A percentile compares a stretch with the other conserved stretches of the same genome.
Conservation (phyloP, 2,888 invertebrate species). For the Polia nebulosa region DNA sequence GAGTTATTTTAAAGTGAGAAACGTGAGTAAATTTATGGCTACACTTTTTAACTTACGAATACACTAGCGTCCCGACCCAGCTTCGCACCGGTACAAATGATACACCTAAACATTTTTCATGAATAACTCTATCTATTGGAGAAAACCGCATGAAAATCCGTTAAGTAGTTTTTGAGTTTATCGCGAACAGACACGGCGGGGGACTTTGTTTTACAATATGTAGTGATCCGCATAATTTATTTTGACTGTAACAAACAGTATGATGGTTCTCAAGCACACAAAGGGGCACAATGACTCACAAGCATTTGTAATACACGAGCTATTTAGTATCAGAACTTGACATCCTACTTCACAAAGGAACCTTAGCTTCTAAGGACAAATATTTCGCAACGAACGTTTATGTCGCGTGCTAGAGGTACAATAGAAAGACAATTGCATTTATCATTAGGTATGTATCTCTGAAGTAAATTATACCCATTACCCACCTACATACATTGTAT, state of each 20-base stretch:
- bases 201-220: too few species aligned
- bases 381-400: conserved; percentile 46
- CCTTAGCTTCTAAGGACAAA: conserved; percentile 46
- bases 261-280: conserved; percentile 6
- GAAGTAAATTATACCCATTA: conserved; percentile 44
- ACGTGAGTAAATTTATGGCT: neutral
- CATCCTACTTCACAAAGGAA: conserved; percentile 48
- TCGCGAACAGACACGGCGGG: too few species aligned
- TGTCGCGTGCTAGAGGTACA: conserved; percentile 46
- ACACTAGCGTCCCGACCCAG: too few species aligned
- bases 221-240: neutral
- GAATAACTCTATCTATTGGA: too few species aligned
- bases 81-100: too few species aligned
- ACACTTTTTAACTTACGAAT: neutral
- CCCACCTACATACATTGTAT: conserved; percentile 20
- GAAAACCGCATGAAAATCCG: too few species aligned
- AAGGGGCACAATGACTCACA: conserved; percentile 45
- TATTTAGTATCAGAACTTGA: conserved; percentile 44
- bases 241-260: neutral
- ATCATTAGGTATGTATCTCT: conserved; percentile 42
- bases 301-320: conserved; percentile 37
- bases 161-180: too few species aligned
- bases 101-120: too few species aligned
- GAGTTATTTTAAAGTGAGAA: neutral
- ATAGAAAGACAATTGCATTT: conserved; percentile 56